Evolutionary conservation across 2,888 invertebrate genomes (phyloP).

Genomic region (Metallyticus violacea): DNA sequence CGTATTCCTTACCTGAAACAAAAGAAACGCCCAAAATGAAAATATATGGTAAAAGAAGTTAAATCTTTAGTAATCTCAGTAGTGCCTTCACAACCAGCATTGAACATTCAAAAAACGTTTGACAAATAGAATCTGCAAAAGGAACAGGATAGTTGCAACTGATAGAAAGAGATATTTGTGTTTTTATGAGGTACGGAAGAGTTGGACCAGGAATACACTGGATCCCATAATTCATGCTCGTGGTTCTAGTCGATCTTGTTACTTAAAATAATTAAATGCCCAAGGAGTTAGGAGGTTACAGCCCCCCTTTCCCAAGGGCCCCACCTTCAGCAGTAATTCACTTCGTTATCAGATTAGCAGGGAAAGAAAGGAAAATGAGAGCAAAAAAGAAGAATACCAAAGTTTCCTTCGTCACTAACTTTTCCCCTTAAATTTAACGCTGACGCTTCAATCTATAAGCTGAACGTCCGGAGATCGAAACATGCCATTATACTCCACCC

Average conservation of each 20-base stretch:
- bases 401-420: constrained; percentile 10
- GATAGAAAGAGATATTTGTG: neutral
- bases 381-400: neutral
- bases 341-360: constrained; percentile 26
- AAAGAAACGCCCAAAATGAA: neutral
- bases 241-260: neutral
- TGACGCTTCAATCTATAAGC: neutral
- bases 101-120: neutral
- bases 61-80: neutral
- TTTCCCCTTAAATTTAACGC: neutral
- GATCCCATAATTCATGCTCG: neutral
- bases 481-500: neutral
- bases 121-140: neutral
- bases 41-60: neutral
- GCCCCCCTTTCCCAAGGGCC: constrained; percentile 2
- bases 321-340: constrained; percentile 14
- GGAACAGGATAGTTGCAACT: neutral
- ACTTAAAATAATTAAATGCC: constrained; percentile 27
- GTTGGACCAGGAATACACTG: neutral
- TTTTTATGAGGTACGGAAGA: neutral
- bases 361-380: constrained; percentile 17
- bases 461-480: neutral
- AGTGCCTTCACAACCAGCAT: neutral
- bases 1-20: neutral
- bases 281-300: neutral